Evolutionary conservation across 2,797 vertebrate species (phyloP).

Genomic region (Chaunax sp.): DNA sequence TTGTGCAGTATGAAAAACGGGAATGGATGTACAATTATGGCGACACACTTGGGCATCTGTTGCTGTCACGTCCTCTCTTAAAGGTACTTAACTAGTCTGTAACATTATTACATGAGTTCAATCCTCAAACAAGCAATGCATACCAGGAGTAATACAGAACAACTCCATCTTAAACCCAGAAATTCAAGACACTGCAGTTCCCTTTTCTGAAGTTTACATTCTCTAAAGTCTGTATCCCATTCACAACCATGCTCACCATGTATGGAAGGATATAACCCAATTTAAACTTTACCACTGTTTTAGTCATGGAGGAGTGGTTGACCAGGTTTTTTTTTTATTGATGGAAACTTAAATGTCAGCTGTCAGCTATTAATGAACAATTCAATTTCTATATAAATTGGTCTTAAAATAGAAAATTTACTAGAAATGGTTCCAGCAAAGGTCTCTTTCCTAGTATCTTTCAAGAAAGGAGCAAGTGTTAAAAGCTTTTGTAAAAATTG

Average conservation of each 20-base stretch:
- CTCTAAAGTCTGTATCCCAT: conserved; percentile 8
- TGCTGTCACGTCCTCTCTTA: conserved; percentile 60
- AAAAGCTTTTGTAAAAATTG: no score
- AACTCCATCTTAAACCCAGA: conserved; percentile 37
- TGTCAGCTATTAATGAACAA: neutral
- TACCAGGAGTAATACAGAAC: conserved; percentile 60
- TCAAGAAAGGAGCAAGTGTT: neutral
- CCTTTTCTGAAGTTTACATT: neutral
- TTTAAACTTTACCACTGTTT: no score
- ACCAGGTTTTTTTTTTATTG: neutral
- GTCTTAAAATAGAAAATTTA: neutral
- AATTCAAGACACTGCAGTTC: neutral
- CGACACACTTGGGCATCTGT: conserved; percentile 64
- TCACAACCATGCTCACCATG: neutral
- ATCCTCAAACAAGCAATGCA: conserved; percentile 53
- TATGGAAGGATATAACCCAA: neutral
- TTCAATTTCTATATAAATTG: neutral
- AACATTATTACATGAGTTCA: conserved; percentile 58
- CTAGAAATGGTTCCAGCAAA: neutral
- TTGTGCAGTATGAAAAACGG: conserved; percentile 7
- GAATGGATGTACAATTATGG: conserved; percentile 30
- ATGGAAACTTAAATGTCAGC: no score
- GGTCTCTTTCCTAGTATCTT: neutral
- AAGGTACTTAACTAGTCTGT: conserved; percentile 50
- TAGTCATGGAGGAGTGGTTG: neutral